Percentiles rank a stretch among this genome's conserved stretches.
Conservation (phyloP, 2,888 invertebrate genomes). For the Pseudococcus jackbeardsleyi region DNA sequence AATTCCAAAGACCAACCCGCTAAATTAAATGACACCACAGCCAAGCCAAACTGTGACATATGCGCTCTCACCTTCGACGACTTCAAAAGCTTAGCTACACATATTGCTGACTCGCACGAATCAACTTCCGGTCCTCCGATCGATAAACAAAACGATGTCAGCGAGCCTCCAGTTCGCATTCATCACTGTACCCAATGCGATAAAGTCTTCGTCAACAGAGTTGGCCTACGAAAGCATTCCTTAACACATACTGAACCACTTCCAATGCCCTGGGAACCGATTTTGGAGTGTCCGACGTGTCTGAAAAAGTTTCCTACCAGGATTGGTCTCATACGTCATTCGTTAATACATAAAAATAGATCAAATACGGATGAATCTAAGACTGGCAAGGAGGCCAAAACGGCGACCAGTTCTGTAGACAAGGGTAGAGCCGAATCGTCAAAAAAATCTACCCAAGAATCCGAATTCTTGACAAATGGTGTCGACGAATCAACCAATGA, state of each 20-base stretch:
- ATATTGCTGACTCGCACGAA: background rate
- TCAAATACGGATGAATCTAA: background rate
- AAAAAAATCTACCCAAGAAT: background rate
- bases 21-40: background rate
- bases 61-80: background rate
- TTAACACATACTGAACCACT: background rate
- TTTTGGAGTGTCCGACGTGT: background rate
- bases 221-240: background rate
- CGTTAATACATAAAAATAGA: background rate
- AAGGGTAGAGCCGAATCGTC: background rate
- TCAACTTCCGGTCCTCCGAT: background rate
- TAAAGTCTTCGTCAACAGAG: background rate
- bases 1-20: background rate
- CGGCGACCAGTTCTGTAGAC: background rate
- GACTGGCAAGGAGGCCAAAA: too few relatives aligned
- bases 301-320: background rate
- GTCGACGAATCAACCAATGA: background rate
- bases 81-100: background rate
- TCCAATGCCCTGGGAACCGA: background rate
- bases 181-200: conserved; percentile 59
- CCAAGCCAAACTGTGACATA: background rate
- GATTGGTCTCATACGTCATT: background rate
- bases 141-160: background rate
- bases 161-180: background rate
- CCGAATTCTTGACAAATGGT: background rate